Evolutionary conservation across 2,888 invertebrate species (phyloP), one percentile per base, ranked within the genome.

Genomic region (Drosophila atroscutellata): DNA sequence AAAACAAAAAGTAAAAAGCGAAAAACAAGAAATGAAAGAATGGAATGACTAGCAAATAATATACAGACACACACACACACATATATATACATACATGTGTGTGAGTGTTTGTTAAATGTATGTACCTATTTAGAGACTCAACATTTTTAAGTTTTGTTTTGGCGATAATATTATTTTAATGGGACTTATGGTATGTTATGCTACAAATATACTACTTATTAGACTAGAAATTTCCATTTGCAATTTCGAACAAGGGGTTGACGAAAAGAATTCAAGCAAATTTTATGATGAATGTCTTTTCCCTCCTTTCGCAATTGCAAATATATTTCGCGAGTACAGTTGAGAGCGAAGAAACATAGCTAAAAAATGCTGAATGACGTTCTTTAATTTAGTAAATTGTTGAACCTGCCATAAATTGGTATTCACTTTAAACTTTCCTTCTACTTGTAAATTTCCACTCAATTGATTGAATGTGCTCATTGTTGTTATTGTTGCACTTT

Each of bases 401-500:
- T 50, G 26, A 30, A n/a, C 24, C 11, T 26, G 36, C 37, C 57
- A 60, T 57, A 73, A 78, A 72, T 34, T 30, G n/a, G 24, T 37
- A 50, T 65, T 80, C 54, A 15, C 77, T 63, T 77, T 61, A 54
- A 77, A 58, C 66, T 61, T 58, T 28, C 51, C 24, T 45, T 45
- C 45, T 45, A 20, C 50, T 56, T 59, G 24, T 63, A 52, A 39
- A 64, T 75, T 80, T 72, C 58, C 77, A 55, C 66, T 65, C 67
- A 51, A 62, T 64, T 86, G 66, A 34, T 51, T 56, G 28, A 36
- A 58, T 52, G 57, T 52, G 50, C 26, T 62, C 20, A 30, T 47
- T 81, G 50, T 51, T 62, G 61, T 63, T 42, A 51, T 30, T 72
- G 60, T 71, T 71, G 78, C 47, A 58, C 30, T 61, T 54, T 69